phyloP scores from a whole-genome alignment of 2,113 vertebrate genomes.

The Glaucomys volans region DNA sequence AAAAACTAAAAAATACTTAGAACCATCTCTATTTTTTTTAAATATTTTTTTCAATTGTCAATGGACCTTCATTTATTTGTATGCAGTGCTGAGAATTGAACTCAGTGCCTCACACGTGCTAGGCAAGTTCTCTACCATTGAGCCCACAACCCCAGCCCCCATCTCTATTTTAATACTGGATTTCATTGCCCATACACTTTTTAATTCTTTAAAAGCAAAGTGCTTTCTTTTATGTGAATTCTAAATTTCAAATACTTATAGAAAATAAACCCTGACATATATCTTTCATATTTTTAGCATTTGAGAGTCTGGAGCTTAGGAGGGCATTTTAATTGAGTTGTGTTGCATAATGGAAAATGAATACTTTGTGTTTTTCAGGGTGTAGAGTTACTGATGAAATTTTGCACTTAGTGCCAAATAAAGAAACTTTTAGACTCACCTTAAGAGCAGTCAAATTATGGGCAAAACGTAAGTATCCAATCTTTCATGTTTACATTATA shows the following conservation, averaged over 20 bases:
- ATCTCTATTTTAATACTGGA: slow-evolving; percentile 23
- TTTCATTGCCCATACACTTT: slow-evolving; percentile 30
- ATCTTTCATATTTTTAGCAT: slow-evolving; percentile 45
- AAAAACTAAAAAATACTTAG: slow-evolving; percentile 12
- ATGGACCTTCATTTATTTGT: too few species aligned
- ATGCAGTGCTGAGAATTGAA: too few species aligned
- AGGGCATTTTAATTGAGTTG: slow-evolving; percentile 29
- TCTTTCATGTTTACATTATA: slow-evolving; percentile 48
- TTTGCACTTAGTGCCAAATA: slow-evolving; percentile 96
- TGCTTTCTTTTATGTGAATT: not conserved
- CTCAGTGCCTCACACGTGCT: too few species aligned
- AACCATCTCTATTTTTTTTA: not conserved
- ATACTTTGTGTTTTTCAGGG: slow-evolving; percentile 86
- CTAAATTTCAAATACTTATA: slow-evolving; percentile 30
- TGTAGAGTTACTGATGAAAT: slow-evolving; percentile 99
- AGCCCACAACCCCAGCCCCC: too few species aligned
- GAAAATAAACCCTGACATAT: slow-evolving; percentile 51
- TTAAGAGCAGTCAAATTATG: slow-evolving; percentile 97
- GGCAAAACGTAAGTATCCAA: slow-evolving; percentile 95
- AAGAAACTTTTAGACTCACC: slow-evolving; percentile 97
- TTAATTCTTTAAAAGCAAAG: slow-evolving; percentile 40
- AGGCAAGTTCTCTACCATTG: too few species aligned
- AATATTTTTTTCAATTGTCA: too few species aligned
- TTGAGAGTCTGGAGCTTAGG: slow-evolving; percentile 30
- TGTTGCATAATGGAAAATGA: slow-evolving; percentile 48